A percentile compares a stretch with the other conserved stretches of the same genome.
phyloP scores from a whole-genome alignment of 2,113 vertebrate species.

The Gallinago media region DNA sequence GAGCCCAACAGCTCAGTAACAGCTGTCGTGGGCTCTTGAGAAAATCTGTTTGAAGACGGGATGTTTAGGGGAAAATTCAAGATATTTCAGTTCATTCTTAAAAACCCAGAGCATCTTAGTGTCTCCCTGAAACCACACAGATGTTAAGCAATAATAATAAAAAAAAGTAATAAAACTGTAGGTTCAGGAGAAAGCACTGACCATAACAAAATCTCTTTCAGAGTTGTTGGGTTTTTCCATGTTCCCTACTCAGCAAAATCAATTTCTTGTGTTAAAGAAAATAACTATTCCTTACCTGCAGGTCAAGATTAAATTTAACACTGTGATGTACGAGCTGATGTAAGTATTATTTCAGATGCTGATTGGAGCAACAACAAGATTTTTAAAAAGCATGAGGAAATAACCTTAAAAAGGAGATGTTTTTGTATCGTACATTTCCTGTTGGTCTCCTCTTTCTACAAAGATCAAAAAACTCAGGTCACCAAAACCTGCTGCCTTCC shows the following conservation, averaged over 20 bases:
- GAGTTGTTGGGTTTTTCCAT: background rate
- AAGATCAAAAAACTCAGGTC: background rate
- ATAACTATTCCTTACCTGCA: background rate
- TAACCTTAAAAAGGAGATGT: background rate
- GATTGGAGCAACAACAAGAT: background rate
- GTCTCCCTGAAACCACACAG: background rate
- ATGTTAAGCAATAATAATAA: background rate
- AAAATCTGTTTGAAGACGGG: background rate
- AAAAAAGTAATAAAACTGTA: background rate
- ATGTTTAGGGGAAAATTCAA: background rate
- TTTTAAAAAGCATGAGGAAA: background rate
- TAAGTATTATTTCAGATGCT: background rate
- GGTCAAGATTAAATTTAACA: background rate
- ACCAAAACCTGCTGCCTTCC: background rate
- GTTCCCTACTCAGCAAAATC: background rate
- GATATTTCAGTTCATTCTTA: background rate
- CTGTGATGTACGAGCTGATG: background rate
- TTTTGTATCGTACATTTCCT: background rate
- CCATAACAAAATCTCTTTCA: background rate
- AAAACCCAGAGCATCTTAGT: background rate
- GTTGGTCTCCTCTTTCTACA: accelerated
- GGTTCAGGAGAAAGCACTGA: background rate
- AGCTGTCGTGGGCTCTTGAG: background rate
- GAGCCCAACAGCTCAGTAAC: background rate
- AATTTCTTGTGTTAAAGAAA: background rate